phyloP scores from a whole-genome alignment of 2,113 vertebrate genomes.

The Leiothrix lutea region DNA sequence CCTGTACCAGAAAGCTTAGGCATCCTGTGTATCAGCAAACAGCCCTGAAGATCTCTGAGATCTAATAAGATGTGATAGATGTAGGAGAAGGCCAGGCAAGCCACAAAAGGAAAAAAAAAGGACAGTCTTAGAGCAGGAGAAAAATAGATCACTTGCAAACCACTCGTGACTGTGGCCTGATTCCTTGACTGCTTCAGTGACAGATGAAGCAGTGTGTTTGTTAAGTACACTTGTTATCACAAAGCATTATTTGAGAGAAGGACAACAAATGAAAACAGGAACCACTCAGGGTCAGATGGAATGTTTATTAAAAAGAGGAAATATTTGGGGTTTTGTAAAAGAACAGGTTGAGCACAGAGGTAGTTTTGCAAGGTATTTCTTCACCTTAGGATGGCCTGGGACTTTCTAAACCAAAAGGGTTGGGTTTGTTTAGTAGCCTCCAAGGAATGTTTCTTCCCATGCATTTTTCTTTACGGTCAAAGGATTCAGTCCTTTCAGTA shows the following conservation, averaged over 20 bases:
- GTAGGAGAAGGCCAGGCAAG: not conserved
- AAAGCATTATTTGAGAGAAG: not conserved
- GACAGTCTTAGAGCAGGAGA: not conserved
- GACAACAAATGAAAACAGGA: not conserved
- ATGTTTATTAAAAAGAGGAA: not conserved
- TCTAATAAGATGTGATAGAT: not conserved
- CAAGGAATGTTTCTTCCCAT: not conserved
- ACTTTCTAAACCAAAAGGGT: not conserved
- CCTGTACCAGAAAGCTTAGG: not conserved
- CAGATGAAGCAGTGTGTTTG: not conserved
- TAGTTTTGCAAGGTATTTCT: not conserved
- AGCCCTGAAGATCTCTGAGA: not conserved
- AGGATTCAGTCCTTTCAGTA: not conserved
- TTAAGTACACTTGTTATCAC: not conserved
- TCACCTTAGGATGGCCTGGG: not conserved
- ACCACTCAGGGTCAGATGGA: not conserved
- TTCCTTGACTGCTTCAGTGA: not conserved
- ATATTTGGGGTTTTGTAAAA: not conserved
- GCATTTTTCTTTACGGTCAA: not conserved
- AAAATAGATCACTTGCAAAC: not conserved
- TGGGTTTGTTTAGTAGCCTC: not conserved
- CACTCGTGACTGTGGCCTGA: not conserved
- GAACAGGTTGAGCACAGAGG: not conserved
- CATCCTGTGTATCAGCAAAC: not conserved
- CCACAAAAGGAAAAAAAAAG: not conserved